A percentile compares a stretch with the other conserved stretches of the same genome.
Evolutionary conservation across 1,140 invertebrate genomes (phyloP).

Genomic region (Euschistus heros): DNA sequence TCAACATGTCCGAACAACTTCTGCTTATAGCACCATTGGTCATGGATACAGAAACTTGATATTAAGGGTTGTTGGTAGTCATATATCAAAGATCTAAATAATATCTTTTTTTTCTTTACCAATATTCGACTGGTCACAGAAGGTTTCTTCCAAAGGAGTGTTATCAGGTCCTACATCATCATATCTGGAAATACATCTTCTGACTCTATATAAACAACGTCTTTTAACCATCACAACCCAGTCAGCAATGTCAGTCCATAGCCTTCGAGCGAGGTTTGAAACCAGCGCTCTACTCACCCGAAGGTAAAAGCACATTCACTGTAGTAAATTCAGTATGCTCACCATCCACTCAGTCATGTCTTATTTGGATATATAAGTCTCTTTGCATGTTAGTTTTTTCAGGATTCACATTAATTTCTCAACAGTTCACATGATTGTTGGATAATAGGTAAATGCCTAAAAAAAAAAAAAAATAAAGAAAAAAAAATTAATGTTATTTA

Average conservation of each 20-base stretch:
- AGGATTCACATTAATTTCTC: too few species aligned
- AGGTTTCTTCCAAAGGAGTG: background rate
- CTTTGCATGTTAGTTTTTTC: too few species aligned
- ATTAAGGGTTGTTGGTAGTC: too few species aligned
- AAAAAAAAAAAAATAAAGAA: too few species aligned
- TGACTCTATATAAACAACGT: background rate
- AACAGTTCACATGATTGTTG: too few species aligned
- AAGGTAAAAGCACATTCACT: slow-evolving; percentile 18
- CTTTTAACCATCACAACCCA: slow-evolving; percentile 7
- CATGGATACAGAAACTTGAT: too few species aligned
- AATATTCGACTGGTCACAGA: slow-evolving; percentile 2
- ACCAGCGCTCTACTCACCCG: background rate
- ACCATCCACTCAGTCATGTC: too few species aligned
- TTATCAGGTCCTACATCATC: background rate
- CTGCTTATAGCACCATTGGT: too few species aligned
- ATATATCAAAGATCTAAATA: slow-evolving; percentile 4
- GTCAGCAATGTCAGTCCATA: slow-evolving; percentile 6
- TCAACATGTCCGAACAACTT: too few species aligned
- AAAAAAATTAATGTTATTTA: too few species aligned
- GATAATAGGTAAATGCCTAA: too few species aligned
- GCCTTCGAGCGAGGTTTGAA: background rate
- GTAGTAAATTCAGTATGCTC: background rate
- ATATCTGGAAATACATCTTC: background rate
- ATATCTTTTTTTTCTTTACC: background rate
- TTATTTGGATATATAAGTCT: too few species aligned